Base-by-base conservation (phyloP, 35 echinoderm and acorn worm species). In the Hemicentrotus pulcherrimus region DNA sequence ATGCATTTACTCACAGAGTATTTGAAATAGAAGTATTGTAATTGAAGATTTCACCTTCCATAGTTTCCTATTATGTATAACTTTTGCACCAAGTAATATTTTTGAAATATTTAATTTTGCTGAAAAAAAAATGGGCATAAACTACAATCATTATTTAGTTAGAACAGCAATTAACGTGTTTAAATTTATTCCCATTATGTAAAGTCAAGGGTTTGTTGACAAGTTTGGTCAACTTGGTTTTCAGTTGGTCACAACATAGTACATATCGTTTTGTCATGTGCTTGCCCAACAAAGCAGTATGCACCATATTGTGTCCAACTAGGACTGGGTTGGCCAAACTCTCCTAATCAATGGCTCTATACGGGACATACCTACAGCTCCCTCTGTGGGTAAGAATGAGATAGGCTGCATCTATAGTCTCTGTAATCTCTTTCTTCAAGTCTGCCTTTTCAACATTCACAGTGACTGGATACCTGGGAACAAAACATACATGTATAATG, bases 401-500 rank as follows among this genome's bases (percentile, higher is more conserved):
- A 47, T 96, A 96, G 7, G 95, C 71, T 2, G 97, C 46, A 86
- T 96, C 95, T 3, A 98, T 93, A 30, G 96, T 91, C 24, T 48
- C 85, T 24, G 86, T 52, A 18, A 98, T 94, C 88, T 97, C 96
- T 94, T 47, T 60, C 31, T 96, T 95, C 95, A 96, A 96, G 31
- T 98, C 85, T 52, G 47, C 94, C 86, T 97, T 98, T 7, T 52
- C 88, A 45, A 98, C 13, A 52, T 94, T 50, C 1, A 98, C 97
- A n/a, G 92, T 48, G 31, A 97, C 61, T 46, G 97, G 97, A 94
- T 98, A 98, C 55, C 97, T 98, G 41, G 12, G 94, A 32, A 32
- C 22, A 70, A 61, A 61, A 28, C 7, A 78, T 70, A 65, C 4
- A 70, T 70, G 52, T 59, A 59, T 59, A 14, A 10, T 11, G 16